Percentiles rank a stretch among this genome's conserved stretches.
Conservation (phyloP, 2,797 vertebrate species). For the Ataeniobius toweri region DNA sequence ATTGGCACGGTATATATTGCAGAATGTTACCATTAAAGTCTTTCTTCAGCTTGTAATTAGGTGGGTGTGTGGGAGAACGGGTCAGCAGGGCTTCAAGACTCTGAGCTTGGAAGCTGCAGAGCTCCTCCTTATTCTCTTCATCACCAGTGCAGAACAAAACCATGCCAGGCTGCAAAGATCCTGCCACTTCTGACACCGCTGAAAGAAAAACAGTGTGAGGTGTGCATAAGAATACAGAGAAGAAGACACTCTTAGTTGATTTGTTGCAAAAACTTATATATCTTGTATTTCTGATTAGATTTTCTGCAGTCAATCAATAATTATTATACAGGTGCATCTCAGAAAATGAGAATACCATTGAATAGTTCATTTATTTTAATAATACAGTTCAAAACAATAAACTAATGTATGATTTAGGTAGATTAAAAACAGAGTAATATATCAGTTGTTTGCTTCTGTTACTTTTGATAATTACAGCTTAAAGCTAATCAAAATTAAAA, state of each 20-base stretch:
- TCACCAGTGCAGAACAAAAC: conserved; percentile 77
- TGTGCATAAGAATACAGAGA: neutral
- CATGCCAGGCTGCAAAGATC: conserved; percentile 76
- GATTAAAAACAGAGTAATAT: neutral
- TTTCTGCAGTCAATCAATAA: neutral
- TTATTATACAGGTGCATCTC: neutral
- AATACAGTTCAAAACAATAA: neutral
- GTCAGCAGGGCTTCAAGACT: conserved; percentile 79
- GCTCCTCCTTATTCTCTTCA: conserved; percentile 27
- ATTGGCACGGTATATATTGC: neutral
- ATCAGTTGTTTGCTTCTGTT: neutral
- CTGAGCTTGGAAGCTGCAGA: conserved; percentile 48
- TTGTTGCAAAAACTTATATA: too few species aligned
- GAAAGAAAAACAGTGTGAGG: neutral
- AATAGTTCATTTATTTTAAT: neutral
- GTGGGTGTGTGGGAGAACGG: conserved; percentile 46
- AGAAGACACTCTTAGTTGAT: neutral
- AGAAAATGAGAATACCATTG: neutral
- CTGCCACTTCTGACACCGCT: conserved; percentile 82
- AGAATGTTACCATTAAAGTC: conserved; percentile 83
- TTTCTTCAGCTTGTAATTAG: conserved; percentile 58
- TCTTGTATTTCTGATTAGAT: neutral
- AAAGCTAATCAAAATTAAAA: neutral
- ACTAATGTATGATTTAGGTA: neutral
- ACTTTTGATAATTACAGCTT: neutral